Conservation (phyloP, 2,888 invertebrate genomes). For the Drosophila lacicola region DNA sequence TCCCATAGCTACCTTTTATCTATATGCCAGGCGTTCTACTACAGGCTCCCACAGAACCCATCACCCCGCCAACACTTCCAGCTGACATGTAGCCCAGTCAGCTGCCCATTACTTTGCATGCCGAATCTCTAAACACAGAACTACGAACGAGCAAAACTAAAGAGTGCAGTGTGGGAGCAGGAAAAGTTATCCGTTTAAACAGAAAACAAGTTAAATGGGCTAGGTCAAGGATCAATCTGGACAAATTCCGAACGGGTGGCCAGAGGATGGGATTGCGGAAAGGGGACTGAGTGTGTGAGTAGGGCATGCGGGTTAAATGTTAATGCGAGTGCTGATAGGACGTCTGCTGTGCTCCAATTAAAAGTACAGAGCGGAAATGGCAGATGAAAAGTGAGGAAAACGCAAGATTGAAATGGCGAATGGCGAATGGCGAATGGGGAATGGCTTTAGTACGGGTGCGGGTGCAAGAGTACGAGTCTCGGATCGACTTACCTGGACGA, state of each 20-base stretch:
- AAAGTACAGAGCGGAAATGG: slow-evolving; percentile 63
- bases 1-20: background rate
- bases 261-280: background rate
- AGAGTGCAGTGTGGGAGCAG: slow-evolving; percentile 34
- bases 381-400: slow-evolving; percentile 32
- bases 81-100: slow-evolving; percentile 1
- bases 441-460: slow-evolving; percentile 23
- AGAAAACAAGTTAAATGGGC: slow-evolving; percentile 50
- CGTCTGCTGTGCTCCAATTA: slow-evolving; percentile 60
- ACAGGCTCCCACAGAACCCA: background rate
- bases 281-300: background rate
- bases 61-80: background rate
- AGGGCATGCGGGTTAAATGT: slow-evolving; percentile 57
- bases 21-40: background rate
- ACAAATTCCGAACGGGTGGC: slow-evolving; percentile 26
- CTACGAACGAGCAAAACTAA: slow-evolving; percentile 38
- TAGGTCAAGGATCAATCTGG: slow-evolving; percentile 37
- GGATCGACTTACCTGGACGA: slow-evolving; percentile 72
- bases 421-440: slow-evolving; percentile 17
- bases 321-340: slow-evolving; percentile 40
- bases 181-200: slow-evolving; percentile 31
- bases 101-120: slow-evolving; percentile 30
- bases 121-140: slow-evolving; percentile 27
- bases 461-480: slow-evolving; percentile 22
- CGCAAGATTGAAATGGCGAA: slow-evolving; percentile 33